Percentiles rank a stretch among this genome's conserved stretches.
Evolutionary conservation across 2,797 vertebrate species (phyloP).

Genomic region (Avahi laniger): DNA sequence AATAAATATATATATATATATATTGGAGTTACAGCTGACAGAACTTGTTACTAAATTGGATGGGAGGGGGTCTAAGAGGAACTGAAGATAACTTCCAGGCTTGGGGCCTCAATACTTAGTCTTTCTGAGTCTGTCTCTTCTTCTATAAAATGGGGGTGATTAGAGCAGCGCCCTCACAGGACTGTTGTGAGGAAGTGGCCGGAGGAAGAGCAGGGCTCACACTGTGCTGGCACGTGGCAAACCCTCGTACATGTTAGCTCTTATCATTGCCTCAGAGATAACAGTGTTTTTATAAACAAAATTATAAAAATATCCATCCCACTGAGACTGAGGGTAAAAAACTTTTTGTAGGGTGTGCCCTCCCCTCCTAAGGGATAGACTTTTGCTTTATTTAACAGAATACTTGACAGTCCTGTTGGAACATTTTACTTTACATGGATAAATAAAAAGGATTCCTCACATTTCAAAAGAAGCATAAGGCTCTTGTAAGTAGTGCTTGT

Average conservation of each 20-base stretch:
- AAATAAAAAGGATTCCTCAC: slow-evolving; percentile 52
- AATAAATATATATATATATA: too few relatives aligned
- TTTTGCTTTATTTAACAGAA: slow-evolving; percentile 47
- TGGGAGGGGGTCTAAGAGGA: background rate
- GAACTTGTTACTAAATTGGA: background rate
- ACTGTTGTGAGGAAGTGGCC: background rate
- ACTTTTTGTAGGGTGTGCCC: background rate
- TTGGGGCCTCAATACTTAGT: background rate
- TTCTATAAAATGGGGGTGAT: background rate
- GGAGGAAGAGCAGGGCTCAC: background rate
- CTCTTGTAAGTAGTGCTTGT: slow-evolving; percentile 36
- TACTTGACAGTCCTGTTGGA: background rate
- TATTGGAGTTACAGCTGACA: background rate
- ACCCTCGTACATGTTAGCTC: background rate
- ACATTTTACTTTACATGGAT: slow-evolving; percentile 3
- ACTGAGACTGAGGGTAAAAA: background rate
- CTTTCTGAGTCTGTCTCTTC: background rate
- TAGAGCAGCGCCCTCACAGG: background rate
- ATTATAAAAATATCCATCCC: background rate
- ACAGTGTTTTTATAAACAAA: background rate
- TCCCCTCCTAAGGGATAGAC: background rate
- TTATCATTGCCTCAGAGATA: background rate
- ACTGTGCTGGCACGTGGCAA: background rate
- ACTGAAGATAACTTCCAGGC: background rate
- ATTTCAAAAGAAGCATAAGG: slow-evolving; percentile 47